These are phyloP conservation scores for Wasmannia auropunctata DNA, from an alignment of 1,140 invertebrate genomes.

Conservation along the genomic window DNA sequence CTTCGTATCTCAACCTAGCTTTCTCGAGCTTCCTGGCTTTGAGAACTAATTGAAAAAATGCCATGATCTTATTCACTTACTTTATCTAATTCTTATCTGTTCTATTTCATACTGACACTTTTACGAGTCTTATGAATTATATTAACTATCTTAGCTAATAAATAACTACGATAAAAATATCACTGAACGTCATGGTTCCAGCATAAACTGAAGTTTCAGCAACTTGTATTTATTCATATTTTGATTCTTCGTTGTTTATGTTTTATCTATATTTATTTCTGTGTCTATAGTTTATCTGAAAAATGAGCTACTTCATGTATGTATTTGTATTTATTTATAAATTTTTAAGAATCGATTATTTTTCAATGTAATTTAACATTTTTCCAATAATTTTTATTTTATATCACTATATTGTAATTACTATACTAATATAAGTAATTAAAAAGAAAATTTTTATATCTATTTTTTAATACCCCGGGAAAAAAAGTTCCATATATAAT, in stretches of 20 bases:
- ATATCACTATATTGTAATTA: not conserved
- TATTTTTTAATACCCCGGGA: too few species aligned
- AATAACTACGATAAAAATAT: slow-evolving; percentile 4
- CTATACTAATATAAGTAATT: too few species aligned
- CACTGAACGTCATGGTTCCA: slow-evolving; percentile 8
- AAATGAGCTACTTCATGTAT: not conserved
- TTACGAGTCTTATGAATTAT: not conserved
- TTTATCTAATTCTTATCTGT: slow-evolving; percentile 2
- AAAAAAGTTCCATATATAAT: too few species aligned
- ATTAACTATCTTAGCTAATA: slow-evolving; percentile 1
- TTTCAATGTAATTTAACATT: not conserved
- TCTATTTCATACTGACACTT: not conserved
- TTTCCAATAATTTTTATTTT: not conserved
- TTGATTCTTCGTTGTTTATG: not conserved
- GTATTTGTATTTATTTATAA: not conserved
- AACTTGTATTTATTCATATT: not conserved
- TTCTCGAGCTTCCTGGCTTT: slow-evolving; percentile 84
- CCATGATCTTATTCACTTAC: slow-evolving; percentile 69
- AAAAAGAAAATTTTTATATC: too few species aligned
- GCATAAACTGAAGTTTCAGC: slow-evolving; percentile 29
- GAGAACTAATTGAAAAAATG: slow-evolving; percentile 81
- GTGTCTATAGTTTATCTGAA: too few species aligned
- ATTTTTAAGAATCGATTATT: not conserved
- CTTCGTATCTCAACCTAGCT: slow-evolving; percentile 81
- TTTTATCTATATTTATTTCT: not conserved